A percentile compares a stretch with the other conserved stretches of the same genome.
phyloP scores from a whole-genome alignment of 2,888 invertebrate genomes.

The Scaptomyza reducta region DNA sequence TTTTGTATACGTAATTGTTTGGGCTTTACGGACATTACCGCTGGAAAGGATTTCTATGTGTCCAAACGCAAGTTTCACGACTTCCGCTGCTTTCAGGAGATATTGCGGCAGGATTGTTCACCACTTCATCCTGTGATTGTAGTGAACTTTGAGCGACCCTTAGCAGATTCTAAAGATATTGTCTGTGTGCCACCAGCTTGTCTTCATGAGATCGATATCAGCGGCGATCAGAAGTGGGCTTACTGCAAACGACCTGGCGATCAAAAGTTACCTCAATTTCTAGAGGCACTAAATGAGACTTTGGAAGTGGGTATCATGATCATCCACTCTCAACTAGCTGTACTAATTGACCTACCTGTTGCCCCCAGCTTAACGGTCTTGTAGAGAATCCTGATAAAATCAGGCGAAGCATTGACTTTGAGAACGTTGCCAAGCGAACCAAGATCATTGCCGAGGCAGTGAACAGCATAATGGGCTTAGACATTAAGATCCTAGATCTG shows the following conservation, averaged over 20 bases:
- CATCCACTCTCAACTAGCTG: background rate
- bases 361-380: constrained; percentile 59
- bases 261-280: constrained; percentile 54
- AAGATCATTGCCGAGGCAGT: constrained; percentile 85
- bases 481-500: constrained; percentile 71
- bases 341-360: background rate
- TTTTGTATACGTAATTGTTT: constrained; percentile 87
- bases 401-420: constrained; percentile 75
- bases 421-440: constrained; percentile 75
- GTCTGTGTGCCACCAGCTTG: constrained; percentile 54
- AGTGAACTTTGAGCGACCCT: constrained; percentile 75
- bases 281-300: constrained; percentile 63
- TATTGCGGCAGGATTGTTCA: constrained; percentile 77
- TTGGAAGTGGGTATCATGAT: constrained; percentile 54
- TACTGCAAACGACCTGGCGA: constrained; percentile 80
- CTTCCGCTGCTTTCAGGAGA: constrained; percentile 69
- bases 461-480: constrained; percentile 62
- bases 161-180: constrained; percentile 24
- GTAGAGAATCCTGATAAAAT: constrained; percentile 63
- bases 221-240: constrained; percentile 60
- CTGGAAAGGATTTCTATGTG: constrained; percentile 80
- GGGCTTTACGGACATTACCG: constrained; percentile 87
- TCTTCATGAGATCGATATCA: constrained; percentile 22
- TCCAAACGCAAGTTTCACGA: constrained; percentile 76
- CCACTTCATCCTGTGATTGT: constrained; percentile 76